phyloP scores from a whole-genome alignment of 2,888 invertebrate genomes.

The Noctua janthina region DNA sequence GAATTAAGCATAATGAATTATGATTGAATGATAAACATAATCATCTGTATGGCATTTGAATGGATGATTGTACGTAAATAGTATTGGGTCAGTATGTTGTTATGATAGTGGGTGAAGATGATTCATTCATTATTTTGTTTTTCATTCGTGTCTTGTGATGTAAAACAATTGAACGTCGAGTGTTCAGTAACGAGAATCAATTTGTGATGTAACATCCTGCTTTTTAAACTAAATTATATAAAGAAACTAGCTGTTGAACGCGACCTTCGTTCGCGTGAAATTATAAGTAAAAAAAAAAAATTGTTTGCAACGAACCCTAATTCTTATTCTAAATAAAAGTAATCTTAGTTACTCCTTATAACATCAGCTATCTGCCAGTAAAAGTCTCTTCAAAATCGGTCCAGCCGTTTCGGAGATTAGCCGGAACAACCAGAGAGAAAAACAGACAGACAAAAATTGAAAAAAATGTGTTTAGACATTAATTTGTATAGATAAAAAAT shows the following conservation, averaged over 20 bases:
- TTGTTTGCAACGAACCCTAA: no score
- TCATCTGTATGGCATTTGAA: slow-evolving; percentile 42
- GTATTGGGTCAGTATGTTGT: slow-evolving; percentile 13
- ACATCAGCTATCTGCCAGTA: no score
- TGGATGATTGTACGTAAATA: slow-evolving; percentile 41
- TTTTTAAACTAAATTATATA: not conserved
- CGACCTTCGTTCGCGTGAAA: no score
- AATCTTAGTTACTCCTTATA: no score
- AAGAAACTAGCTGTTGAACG: not conserved
- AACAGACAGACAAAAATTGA: no score
- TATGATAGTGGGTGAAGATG: slow-evolving; percentile 15
- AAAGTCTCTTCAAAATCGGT: no score
- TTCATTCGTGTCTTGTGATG: not conserved
- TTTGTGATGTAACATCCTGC: not conserved
- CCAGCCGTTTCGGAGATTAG: no score
- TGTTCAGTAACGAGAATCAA: slow-evolving; percentile 15
- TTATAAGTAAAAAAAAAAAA: no score
- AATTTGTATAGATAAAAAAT: no score
- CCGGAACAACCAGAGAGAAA: no score
- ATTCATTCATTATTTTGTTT: slow-evolving; percentile 34
- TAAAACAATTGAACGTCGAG: slow-evolving; percentile 26
- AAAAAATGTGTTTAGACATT: no score
- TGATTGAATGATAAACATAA: slow-evolving; percentile 22
- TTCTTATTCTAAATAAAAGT: no score
- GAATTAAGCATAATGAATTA: slow-evolving; percentile 51